A percentile compares a stretch with the other conserved stretches of the same genome.
phyloP scores from a whole-genome alignment of 1,140 invertebrate genomes.

The Drosophila auraria region DNA sequence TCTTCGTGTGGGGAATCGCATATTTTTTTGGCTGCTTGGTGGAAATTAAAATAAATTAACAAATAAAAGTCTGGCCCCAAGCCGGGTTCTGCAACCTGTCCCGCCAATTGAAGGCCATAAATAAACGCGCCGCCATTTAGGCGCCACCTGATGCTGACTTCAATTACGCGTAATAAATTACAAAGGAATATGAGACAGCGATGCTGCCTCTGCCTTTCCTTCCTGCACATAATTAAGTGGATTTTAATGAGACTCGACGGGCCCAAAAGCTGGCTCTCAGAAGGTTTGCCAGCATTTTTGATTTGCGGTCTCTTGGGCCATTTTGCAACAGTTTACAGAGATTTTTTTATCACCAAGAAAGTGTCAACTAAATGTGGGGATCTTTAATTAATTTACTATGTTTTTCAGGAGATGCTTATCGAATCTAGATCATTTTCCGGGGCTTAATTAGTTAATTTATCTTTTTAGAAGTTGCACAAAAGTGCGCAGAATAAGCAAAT shows the following conservation, averaged over 20 bases:
- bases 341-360: no score
- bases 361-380: no score
- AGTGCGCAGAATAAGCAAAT: not conserved
- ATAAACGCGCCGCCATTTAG: constrained; percentile 28
- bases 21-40: constrained; percentile 2
- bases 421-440: no score
- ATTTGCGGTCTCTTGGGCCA: constrained; percentile 51
- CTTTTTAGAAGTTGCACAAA: no score
- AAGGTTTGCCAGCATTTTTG: constrained; percentile 29
- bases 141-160: constrained; percentile 57
- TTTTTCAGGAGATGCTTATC: no score
- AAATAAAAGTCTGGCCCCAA: constrained; percentile 39
- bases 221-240: constrained; percentile 72
- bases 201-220: constrained; percentile 44
- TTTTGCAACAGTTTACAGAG: no score
- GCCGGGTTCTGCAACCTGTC: constrained; percentile 25
- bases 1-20: constrained; percentile 7
- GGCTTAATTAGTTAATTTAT: no score
- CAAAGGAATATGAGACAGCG: constrained; percentile 43
- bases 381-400: no score
- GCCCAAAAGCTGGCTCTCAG: constrained; percentile 3
- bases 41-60: constrained; percentile 75
- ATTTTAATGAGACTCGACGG: constrained; percentile 69
- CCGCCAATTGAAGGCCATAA: constrained; percentile 52
- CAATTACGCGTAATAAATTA: constrained; percentile 79